Evolutionary conservation across 1,140 invertebrate genomes (phyloP).

Genomic region (Sipha flava): DNA sequence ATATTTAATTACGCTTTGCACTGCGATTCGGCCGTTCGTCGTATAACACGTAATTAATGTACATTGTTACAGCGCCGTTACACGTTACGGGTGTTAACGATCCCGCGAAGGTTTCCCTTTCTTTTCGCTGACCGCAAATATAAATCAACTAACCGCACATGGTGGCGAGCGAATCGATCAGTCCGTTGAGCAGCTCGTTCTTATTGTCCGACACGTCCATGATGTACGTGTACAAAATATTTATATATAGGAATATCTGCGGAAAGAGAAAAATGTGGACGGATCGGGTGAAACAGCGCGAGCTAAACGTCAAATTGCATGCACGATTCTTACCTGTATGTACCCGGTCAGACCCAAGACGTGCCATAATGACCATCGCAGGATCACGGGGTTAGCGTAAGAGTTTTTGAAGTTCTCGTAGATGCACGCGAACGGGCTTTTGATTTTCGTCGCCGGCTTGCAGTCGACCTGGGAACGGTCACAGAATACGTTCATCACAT

Average conservation of each 20-base stretch:
- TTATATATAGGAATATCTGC: not conserved
- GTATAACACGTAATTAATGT: no score
- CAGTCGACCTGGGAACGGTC: not conserved
- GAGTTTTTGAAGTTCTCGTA: not conserved
- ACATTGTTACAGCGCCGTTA: no score
- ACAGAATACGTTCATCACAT: no score
- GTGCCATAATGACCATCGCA: not conserved
- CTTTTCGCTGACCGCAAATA: not conserved
- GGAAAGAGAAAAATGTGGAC: not conserved
- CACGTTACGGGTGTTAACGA: no score
- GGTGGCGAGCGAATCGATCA: not conserved
- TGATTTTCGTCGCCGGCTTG: not conserved
- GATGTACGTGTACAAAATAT: not conserved
- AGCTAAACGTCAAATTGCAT: no score
- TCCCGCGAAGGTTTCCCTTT: no score
- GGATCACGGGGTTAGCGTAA: not conserved
- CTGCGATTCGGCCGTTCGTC: no score
- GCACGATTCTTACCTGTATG: not conserved
- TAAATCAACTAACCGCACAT: not conserved
- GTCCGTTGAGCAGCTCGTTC: not conserved
- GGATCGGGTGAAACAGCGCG: no score
- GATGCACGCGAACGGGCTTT: not conserved
- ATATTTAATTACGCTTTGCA: no score
- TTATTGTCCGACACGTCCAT: not conserved
- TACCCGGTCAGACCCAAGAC: not conserved